Base-by-base conservation (phyloP, 2,888 invertebrate species). In the Thalpophila matura region DNA sequence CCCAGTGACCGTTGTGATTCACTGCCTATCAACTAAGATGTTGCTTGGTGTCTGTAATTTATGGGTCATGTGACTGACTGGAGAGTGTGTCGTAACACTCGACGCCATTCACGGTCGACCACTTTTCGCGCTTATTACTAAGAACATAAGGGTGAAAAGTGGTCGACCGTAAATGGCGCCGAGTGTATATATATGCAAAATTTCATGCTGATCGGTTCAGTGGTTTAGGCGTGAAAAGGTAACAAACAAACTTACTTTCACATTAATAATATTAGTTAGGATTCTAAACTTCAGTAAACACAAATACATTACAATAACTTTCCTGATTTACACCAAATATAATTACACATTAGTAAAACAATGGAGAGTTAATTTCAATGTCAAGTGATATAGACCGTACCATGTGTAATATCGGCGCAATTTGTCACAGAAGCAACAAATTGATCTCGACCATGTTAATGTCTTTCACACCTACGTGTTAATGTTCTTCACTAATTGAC, bases 391-490 rank as follows among this genome's bases (percentile, higher is more conserved):
- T n/a, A n/a, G n/a, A n/a, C n/a, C n/a, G n/a, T 4, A 20, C 14
- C 3, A 3, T 12, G 7, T 29, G 7, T 47, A n/a, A 37, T 46
- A 76, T 70, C 61, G 49, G 20, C 22, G 10, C 12, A 14, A 62
- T 76, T 55, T 4, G 54, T 55, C 42, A 55, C 37, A 51, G 24
- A 24, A 22, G 9, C 27, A n/a, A 60, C 27, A 18, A 69, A 29
- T 66, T 24, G 14, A 26, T 45, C 33, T 33, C 53, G 31, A 50
- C 35, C 76, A 16, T 37, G 61, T n/a, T 26, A 59, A 56, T 35
- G 50, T 68, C 29, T 74, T 65, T 68, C 20, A 40, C 59, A 74
- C 29, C 0, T 42, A 12, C n/a, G 4, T 35, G 68, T 10, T 57
- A 56, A 67, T 29, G 33, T 27, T 9, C 16, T 18, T 7, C 2